Base-by-base conservation (phyloP, 2,888 invertebrate species). In the Auanema freiburgensis region DNA sequence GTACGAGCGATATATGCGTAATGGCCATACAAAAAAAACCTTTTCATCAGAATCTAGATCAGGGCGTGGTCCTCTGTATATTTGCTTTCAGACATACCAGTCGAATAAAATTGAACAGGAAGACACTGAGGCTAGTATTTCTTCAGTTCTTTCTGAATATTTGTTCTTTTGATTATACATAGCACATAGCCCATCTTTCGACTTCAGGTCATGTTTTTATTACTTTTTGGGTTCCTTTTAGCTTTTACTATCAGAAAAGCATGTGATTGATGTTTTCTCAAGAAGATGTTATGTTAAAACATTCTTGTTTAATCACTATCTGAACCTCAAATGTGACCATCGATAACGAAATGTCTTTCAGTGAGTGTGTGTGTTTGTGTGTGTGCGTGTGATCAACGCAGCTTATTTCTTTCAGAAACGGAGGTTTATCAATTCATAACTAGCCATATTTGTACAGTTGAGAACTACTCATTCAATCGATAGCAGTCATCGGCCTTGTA, bases 261-360 rank as follows among this genome's bases (percentile, higher is more conserved):
- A 40, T 25, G 25, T 52, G 25, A 40, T 2, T 24, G 25, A 51
- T 21, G 16, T 8, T n/a, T n/a, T 16, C 25, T n/a, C 3, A 18
- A n/a, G n/a, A n/a, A n/a, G n/a, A 52, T 52, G 40, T 40, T 52
- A 25, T 16, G n/a, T 52, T 52, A 40, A 21, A 52, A 40, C 25
- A 52, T 40, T 52, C 16, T 52, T 52, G 53, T 25, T 14, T 16
- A 16, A n/a, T 25, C 25, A n/a, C 51, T 51, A n/a, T 16, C 5
- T 24, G 16, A 51, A 51, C 2, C 4, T 51, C 6, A 21, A 49
- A 33, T 33, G 33, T 33, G 33, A 5, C 8, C 33, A 33, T 33
- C 33, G 33, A 33, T 33, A 33, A 33, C 33, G 33, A 33, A 5
- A 18, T 49, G 21, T 10, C 18, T 49, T 8, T n/a, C 25, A 24